Percentiles rank a stretch among this genome's conserved stretches.
Conservation (phyloP, 2,888 invertebrate genomes). For the Thera britannica region DNA sequence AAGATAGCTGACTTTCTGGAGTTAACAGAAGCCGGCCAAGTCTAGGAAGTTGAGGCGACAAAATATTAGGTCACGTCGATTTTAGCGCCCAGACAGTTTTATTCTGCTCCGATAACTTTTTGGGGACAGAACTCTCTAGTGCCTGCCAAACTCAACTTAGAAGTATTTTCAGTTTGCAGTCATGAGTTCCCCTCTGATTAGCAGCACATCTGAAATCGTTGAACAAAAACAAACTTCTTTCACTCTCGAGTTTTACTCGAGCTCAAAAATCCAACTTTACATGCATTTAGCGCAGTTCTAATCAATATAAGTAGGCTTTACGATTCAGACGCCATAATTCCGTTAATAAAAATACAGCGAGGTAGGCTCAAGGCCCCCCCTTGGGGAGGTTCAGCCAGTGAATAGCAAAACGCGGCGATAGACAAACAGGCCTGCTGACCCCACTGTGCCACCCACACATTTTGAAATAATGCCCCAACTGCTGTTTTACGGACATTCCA, state of each 20-base stretch:
- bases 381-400: conserved; percentile 80
- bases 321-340: conserved; percentile 81
- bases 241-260: conserved; percentile 6
- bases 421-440: conserved; percentile 81
- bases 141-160: conserved; percentile 7
- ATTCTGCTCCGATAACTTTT: conserved; percentile 30
- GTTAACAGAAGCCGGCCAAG: background rate
- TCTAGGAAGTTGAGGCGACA: background rate
- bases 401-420: conserved; percentile 83
- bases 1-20: background rate
- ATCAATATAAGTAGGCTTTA: conserved; percentile 80
- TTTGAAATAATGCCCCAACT: conserved; percentile 78
- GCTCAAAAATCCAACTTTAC: conserved; percentile 29
- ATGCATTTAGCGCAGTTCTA: conserved; percentile 54
- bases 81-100: conserved; percentile 15
- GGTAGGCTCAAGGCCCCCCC: conserved; percentile 63
- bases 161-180: conserved; percentile 8
- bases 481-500: conserved; percentile 59
- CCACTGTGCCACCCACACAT: conserved; percentile 67
- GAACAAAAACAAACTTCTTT: conserved; percentile 27
- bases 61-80: conserved; percentile 20
- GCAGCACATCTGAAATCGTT: conserved; percentile 25
- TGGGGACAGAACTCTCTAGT: conserved; percentile 14
- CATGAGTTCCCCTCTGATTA: conserved; percentile 22
- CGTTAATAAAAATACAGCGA: conserved; percentile 81